These are phyloP conservation scores for Eutolmus rufibarbis DNA, from an alignment of 2,888 invertebrate genomes.

Conservation along the genomic window DNA sequence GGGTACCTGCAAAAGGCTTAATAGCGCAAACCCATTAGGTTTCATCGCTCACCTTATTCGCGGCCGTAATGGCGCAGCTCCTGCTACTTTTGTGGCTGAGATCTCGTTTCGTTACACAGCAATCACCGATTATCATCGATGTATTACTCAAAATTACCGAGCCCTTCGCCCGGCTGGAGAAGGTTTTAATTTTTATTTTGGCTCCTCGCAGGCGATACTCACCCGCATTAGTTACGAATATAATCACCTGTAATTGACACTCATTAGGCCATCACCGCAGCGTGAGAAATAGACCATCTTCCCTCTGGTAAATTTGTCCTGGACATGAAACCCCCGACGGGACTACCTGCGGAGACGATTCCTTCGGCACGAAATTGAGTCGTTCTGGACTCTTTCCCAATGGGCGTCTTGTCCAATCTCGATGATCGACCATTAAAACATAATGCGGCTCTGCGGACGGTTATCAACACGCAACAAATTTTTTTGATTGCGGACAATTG, in stretches of 20 bases:
- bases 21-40: neutral
- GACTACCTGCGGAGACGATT: constrained; percentile 7
- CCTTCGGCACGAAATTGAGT: constrained; percentile 33
- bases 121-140: constrained; percentile 33
- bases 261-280: constrained; percentile 44
- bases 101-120: constrained; percentile 5
- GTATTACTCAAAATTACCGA: constrained; percentile 16
- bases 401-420: neutral
- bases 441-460: neutral
- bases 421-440: neutral
- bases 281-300: constrained; percentile 46
- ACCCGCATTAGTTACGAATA: constrained; percentile 20
- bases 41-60: neutral
- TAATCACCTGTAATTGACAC: constrained; percentile 46
- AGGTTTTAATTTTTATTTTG: constrained; percentile 36
- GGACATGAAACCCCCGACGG: constrained; percentile 18
- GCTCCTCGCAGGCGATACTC: constrained; percentile 10
- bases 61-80: neutral
- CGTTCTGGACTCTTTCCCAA: neutral
- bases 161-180: neutral
- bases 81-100: neutral
- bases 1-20: constrained; percentile 20
- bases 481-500: constrained; percentile 15
- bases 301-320: constrained; percentile 19
- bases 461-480: constrained; percentile 20